Evolutionary conservation across 2,113 vertebrate genomes (phyloP).

Genomic region (Mandrillus leucophaeus): DNA sequence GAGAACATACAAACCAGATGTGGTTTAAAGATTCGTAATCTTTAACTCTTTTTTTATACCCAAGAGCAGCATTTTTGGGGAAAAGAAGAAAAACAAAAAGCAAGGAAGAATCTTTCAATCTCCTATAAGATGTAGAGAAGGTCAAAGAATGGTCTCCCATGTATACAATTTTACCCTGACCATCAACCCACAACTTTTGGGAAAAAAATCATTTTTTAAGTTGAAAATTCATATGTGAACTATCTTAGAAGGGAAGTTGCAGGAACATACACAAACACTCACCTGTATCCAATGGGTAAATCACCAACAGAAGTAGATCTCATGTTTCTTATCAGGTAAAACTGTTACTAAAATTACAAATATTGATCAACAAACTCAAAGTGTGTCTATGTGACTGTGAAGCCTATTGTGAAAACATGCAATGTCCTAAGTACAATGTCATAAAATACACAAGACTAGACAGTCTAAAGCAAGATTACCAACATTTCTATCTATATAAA

Average conservation of each 20-base stretch:
- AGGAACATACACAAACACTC: not conserved
- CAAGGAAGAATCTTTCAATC: not conserved
- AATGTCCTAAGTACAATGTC: no score
- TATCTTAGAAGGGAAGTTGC: not conserved
- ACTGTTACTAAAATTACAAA: not conserved
- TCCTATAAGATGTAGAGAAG: not conserved
- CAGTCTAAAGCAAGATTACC: not conserved
- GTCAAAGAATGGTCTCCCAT: not conserved
- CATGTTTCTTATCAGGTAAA: not conserved
- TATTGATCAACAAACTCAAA: not conserved
- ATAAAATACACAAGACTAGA: no score
- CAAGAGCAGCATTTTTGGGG: not conserved
- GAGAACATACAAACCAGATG: slow-evolving; percentile 12
- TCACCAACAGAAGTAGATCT: not conserved
- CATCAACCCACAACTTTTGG: not conserved
- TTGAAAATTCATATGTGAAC: slow-evolving; percentile 14
- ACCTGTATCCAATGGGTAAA: not conserved
- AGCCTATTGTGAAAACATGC: no score
- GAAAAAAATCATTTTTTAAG: not conserved
- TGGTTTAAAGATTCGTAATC: not conserved
- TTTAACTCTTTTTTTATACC: not conserved
- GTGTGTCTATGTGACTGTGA: not conserved
- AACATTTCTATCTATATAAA: not conserved
- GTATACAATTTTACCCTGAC: not conserved
- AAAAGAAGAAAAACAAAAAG: slow-evolving; percentile 37